Evolutionary conservation across 2,888 invertebrate genomes (phyloP).

Genomic region (Schrankia costaestrigalis): DNA sequence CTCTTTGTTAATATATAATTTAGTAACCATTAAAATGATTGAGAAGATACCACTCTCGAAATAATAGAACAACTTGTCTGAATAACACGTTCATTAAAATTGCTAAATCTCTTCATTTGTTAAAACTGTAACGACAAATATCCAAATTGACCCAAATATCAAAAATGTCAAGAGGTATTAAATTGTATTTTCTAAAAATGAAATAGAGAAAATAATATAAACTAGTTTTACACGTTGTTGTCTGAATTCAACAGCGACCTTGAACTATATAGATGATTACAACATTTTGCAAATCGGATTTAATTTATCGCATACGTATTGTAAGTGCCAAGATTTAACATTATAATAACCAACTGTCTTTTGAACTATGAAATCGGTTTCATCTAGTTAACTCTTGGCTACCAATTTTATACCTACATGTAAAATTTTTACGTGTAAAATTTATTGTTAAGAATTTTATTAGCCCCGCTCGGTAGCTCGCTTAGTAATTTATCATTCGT

Average conservation of each 20-base stretch:
- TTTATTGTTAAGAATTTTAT: too few relatives aligned
- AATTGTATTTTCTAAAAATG: conserved; percentile 11
- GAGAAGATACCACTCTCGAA: too few relatives aligned
- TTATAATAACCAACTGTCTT: conserved; percentile 20
- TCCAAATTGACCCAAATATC: conserved; percentile 22
- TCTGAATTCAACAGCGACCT: conserved; percentile 23
- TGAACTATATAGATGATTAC: conserved; percentile 35
- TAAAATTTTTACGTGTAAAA: too few relatives aligned
- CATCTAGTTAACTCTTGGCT: conserved; percentile 8
- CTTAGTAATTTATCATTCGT: too few relatives aligned
- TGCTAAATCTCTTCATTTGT: conserved; percentile 8
- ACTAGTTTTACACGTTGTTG: conserved; percentile 10
- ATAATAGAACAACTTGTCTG: background rate
- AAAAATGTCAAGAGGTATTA: conserved; percentile 12
- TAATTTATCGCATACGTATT: conserved; percentile 26
- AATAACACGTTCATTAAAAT: background rate
- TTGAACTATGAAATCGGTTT: conserved; percentile 14
- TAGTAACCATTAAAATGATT: too few relatives aligned
- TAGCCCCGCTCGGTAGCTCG: too few relatives aligned
- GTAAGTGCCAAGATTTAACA: conserved; percentile 32
- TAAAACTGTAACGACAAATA: conserved; percentile 13
- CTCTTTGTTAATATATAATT: too few relatives aligned
- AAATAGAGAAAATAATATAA: conserved; percentile 12
- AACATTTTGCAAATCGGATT: conserved; percentile 34
- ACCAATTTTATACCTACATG: too few relatives aligned